Evolutionary conservation across 1,140 invertebrate species (phyloP), one percentile per base, ranked within the genome.

Genomic region (Drosophila ercepeae): DNA sequence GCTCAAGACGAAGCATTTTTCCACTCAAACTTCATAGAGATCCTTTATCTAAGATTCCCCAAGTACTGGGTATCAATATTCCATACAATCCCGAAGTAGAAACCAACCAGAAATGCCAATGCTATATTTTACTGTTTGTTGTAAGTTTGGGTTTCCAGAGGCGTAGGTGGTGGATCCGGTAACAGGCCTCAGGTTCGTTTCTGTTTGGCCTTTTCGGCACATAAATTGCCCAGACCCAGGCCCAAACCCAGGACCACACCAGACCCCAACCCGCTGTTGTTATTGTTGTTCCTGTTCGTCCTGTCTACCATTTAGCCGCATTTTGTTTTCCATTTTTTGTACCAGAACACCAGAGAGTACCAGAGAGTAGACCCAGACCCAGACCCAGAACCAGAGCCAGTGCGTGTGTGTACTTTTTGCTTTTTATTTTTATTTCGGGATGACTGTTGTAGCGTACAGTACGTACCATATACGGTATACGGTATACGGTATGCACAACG

Each of bases 261-360:
- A 39, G 34, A 27, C 69, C 32, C 53, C 39, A 53, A 42, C 39
- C 48, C 53, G 58, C 46, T 59, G 59, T 49, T 67, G 67, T 67
- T 42, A 49, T 44, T 71, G 67, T 68, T 60, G 53, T 51, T 64
- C 70, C 59, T 60, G 53, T 51, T 64, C 70, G 54, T 55, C 32
- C 72, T 78, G 78, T 82, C 78, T 82, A 64, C 75, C 78, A 82
- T 82, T 83, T 82, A 82, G 78, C 78, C 69, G 74, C 75, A 78
- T 69, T 69, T 74, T 78, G 78, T 61, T 73, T 63, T 61, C 49
- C 32, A 16, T 49, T 52, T 29, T 60, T 64, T 39, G n/a, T n/a
- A n/a, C n/a, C n/a, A n/a, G n/a, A n/a, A n/a, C n/a, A 14, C 27
- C 25, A 39, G 13, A 36, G 19, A 34, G 64, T 42, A 29, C 48